Evolutionary conservation across 2,113 vertebrate species (phyloP).

Genomic region (Promerops cafer): DNA sequence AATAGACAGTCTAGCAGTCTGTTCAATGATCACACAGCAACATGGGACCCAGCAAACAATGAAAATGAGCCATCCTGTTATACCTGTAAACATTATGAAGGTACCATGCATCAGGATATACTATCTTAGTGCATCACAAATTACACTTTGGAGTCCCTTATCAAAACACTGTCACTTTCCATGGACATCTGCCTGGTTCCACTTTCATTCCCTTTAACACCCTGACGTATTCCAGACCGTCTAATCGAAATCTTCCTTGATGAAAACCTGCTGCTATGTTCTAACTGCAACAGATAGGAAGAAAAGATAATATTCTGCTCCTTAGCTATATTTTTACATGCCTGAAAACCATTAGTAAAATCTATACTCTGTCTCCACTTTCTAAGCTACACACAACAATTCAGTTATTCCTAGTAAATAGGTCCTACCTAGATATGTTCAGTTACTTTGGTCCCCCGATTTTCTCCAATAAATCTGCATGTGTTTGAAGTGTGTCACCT

Average conservation of each 20-base stretch:
- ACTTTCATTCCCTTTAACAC: neutral
- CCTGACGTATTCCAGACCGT: neutral
- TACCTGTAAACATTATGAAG: neutral
- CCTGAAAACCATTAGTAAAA: neutral
- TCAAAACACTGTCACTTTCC: neutral
- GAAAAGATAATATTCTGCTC: neutral
- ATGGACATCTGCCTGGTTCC: neutral
- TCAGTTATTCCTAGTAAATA: neutral
- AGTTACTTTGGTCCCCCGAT: neutral
- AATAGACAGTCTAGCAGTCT: neutral
- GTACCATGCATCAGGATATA: neutral
- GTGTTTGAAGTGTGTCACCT: neutral
- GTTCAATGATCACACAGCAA: neutral
- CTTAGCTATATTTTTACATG: neutral
- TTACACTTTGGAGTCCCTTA: neutral
- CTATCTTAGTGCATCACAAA: neutral
- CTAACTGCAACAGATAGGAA: neutral
- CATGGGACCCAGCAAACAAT: neutral
- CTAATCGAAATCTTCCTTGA: neutral
- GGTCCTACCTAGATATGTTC: neutral
- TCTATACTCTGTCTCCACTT: neutral
- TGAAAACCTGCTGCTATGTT: neutral
- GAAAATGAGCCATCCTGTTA: neutral
- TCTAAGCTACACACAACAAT: neutral
- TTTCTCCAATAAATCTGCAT: neutral